Percentiles rank a stretch among this genome's conserved stretches.
Conservation (phyloP, 2,113 vertebrate species). For the Campylorhamphus procurvoides region DNA sequence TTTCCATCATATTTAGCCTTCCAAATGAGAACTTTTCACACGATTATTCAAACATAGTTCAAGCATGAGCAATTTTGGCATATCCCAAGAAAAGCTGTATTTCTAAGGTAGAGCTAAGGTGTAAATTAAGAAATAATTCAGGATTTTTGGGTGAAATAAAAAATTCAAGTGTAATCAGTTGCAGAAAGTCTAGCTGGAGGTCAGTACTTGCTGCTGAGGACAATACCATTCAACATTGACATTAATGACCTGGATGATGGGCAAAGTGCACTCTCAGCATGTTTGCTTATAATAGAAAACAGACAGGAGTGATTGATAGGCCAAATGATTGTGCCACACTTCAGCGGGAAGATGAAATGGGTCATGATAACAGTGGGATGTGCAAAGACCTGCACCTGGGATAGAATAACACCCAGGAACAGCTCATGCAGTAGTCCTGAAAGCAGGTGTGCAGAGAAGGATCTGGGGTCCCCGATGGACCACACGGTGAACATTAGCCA, state of each 20-base stretch:
- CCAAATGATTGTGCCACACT: neutral
- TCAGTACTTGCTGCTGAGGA: neutral
- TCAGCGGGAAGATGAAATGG: neutral
- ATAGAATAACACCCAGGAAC: neutral
- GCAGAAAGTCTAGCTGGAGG: neutral
- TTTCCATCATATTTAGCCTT: neutral
- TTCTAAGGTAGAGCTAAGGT: neutral
- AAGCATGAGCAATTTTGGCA: neutral
- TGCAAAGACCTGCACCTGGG: neutral
- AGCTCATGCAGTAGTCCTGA: neutral
- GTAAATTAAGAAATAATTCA: neutral
- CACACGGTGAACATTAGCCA: neutral
- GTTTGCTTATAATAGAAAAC: neutral
- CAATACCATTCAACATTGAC: neutral
- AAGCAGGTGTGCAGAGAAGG: neutral
- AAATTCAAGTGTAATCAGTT: rapidly evolving
- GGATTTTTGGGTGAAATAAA: neutral
- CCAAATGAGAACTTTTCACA: neutral
- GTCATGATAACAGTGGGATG: neutral
- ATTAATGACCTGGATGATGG: neutral
- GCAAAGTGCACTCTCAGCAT: neutral
- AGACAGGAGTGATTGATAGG: neutral
- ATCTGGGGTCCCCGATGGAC: neutral
- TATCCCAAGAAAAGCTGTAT: neutral
- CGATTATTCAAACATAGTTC: neutral